These are phyloP conservation scores for Orchestia grillus DNA, from an alignment of 1,140 invertebrate species.

Conservation along the genomic window DNA sequence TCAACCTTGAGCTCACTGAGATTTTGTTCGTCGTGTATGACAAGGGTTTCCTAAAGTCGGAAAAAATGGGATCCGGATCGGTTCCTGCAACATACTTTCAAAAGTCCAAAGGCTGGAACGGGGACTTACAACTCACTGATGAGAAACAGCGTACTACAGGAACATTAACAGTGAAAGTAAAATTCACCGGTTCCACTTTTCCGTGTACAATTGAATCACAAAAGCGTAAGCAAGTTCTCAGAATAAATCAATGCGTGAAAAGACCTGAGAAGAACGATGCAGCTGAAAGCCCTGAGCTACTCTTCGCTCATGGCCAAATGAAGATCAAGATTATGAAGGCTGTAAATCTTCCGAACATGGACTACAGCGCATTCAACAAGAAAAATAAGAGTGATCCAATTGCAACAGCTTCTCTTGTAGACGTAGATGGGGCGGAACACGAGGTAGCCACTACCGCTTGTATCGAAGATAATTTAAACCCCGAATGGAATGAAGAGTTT, in stretches of 20 bases:
- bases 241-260: neutral
- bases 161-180: neutral
- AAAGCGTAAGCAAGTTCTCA: neutral
- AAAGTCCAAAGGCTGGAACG: neutral
- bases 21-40: constrained; percentile 41
- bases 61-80: constrained; percentile 32
- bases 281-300: neutral
- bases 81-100: neutral
- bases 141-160: neutral
- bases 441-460: constrained; percentile 64
- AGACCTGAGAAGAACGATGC: neutral
- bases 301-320: constrained; percentile 60
- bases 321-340: constrained; percentile 60
- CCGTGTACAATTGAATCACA: neutral
- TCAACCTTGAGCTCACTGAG: constrained; percentile 15
- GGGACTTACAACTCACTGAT: neutral
- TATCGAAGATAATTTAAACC: constrained; percentile 64
- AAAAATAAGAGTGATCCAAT: constrained; percentile 62
- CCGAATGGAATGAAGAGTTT: constrained; percentile 65
- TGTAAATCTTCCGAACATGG: constrained; percentile 64
- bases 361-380: constrained; percentile 60
- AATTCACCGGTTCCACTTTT: neutral
- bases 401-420: constrained; percentile 61
- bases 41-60: constrained; percentile 46
- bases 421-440: constrained; percentile 61